Conservation (phyloP, 2,113 vertebrate genomes). For the Stegostoma tigrinum region DNA sequence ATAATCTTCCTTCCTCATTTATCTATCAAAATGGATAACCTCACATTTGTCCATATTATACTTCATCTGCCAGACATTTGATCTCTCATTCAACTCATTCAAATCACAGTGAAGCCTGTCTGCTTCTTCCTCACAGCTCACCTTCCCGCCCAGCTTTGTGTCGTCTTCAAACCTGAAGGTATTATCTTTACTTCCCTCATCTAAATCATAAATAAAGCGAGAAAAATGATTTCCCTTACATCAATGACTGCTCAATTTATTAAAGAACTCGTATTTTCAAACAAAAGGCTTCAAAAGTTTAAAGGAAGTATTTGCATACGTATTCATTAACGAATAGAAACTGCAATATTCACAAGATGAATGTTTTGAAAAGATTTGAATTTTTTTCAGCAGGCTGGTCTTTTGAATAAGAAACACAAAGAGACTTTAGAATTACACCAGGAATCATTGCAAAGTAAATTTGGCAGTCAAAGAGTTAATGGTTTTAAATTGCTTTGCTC, state of each 20-base stretch:
- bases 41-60: too few species aligned
- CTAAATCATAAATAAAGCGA: neutral
- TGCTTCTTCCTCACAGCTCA: too few species aligned
- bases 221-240: neutral
- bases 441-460: neutral
- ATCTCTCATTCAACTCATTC: too few species aligned
- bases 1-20: too few species aligned
- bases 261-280: neutral
- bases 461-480: neutral
- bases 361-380: neutral
- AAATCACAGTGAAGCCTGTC: too few species aligned
- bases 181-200: too few species aligned
- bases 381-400: neutral
- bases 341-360: neutral
- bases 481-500: neutral
- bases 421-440: neutral
- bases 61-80: too few species aligned
- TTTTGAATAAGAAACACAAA: neutral
- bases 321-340: neutral
- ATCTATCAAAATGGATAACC: too few species aligned
- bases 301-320: neutral
- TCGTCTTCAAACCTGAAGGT: too few species aligned
- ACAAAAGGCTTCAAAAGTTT: neutral
- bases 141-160: too few species aligned
- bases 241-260: neutral